Base-by-base conservation (phyloP, 2,113 vertebrate species). In the Paramisgurnus dabryanus region DNA sequence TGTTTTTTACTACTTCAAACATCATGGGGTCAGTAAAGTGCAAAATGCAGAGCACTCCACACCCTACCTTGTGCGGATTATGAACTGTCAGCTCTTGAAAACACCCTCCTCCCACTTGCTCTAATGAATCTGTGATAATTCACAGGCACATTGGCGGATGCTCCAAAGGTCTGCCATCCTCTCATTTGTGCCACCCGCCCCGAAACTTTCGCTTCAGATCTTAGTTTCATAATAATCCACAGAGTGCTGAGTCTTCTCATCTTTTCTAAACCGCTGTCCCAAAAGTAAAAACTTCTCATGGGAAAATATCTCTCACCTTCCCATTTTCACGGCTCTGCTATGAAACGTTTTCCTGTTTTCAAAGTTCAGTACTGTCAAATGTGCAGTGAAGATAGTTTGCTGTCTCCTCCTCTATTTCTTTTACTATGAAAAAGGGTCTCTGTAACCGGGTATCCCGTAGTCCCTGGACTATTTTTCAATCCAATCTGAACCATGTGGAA, bases 401-500 rank as follows among this genome's bases (percentile, higher is more conserved):
- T 60, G 43, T 67, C 61, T 79, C 27, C 27, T 34, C 1, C 27
- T 34, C 3, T 34, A 1, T 34, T 34, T 18, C 10, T 34, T 50
- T 67, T 12, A 11, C 66, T 53, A 73, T 49, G 18, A 65, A 72
- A 65, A 53, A 57, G 15, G 57, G 43, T 82, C 68, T 69, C 64
- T 65, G n/a, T 57, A 49, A 67, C 67, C 69, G 66, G 70, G 69
- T 67, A 43, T 80, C 67, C 34, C 55, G 47, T 60, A 60, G 71
- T 84, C 82, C 78, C 83, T 13, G 5, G 76, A 68, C 70, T 70
- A 61, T 68, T 84, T 69, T 83, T 82, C 65, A 81, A 55, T 80
- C 71, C 67, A 53, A 75, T 75, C 68, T 67, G 70, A 69, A 80
- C 83, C 91, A 92, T 91, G 89, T 92, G 92, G 91, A 93, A 91